Evolutionary conservation across 2,797 vertebrate genomes (phyloP).

Genomic region (Tinamus major): DNA sequence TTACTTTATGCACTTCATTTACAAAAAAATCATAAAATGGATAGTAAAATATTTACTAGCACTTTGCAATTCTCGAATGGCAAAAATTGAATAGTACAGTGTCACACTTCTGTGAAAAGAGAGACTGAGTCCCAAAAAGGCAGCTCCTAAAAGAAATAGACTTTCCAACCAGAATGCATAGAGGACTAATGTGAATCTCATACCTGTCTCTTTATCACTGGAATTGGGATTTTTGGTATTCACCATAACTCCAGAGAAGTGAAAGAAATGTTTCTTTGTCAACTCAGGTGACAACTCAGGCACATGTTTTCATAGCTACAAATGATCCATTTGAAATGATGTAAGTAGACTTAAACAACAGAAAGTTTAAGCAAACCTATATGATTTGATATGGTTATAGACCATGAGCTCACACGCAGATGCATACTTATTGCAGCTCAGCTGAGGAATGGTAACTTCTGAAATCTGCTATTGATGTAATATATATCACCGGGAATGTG

Average conservation of each 20-base stretch:
- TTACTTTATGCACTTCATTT: constrained; percentile 77
- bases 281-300: neutral
- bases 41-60: constrained; percentile 80
- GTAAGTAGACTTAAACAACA: neutral
- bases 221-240: neutral
- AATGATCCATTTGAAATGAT: neutral
- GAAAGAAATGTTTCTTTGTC: neutral
- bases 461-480: neutral
- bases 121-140: constrained; percentile 9
- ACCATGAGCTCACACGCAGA: neutral
- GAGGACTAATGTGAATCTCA: neutral
- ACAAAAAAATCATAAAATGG: constrained; percentile 77
- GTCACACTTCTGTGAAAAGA: constrained; percentile 52
- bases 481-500: neutral
- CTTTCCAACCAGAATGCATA: neutral
- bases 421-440: neutral
- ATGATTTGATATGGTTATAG: neutral
- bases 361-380: neutral
- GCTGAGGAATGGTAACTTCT: neutral
- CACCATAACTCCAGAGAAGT: neutral
- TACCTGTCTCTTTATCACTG: neutral
- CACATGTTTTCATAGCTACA: neutral
- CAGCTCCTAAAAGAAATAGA: neutral
- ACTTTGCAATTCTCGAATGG: constrained; percentile 67
- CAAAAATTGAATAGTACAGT: constrained; percentile 64